Percentiles rank a stretch among this genome's conserved stretches.
These are phyloP conservation scores for Bacillus rossius DNA, from an alignment of 1,140 invertebrate genomes.

Conservation along the genomic window DNA sequence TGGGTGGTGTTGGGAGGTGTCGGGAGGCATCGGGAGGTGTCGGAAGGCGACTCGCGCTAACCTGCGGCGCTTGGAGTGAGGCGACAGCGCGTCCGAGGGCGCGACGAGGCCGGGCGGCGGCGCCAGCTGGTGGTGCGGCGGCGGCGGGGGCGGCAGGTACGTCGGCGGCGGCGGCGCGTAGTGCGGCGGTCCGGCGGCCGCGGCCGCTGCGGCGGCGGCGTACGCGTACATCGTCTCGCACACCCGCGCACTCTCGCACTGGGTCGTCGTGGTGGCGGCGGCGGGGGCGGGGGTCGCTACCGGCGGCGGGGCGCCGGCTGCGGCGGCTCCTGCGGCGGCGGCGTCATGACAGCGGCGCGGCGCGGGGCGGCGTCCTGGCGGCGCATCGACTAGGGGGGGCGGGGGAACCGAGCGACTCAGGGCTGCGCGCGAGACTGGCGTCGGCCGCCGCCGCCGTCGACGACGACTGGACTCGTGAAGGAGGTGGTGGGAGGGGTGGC, in stretches of 20 bases:
- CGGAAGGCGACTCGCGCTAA: slow-evolving; percentile 23
- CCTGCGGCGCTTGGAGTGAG: slow-evolving; percentile 48
- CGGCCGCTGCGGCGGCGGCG: slow-evolving; percentile 45
- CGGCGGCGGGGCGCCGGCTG: not conserved
- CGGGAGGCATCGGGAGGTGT: no score
- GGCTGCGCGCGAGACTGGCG: not conserved
- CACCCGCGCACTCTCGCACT: not conserved
- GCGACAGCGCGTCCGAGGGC: slow-evolving; percentile 31
- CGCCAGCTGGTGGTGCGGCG: slow-evolving; percentile 36
- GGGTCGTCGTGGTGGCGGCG: slow-evolving; percentile 15
- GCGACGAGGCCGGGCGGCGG: slow-evolving; percentile 35
- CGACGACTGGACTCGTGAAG: not conserved
- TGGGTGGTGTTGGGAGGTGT: no score
- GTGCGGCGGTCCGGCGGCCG: slow-evolving; percentile 43
- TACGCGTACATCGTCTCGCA: slow-evolving; percentile 44
- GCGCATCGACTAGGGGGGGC: not conserved
- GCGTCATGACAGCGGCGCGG: not conserved
- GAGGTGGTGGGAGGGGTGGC: not conserved
- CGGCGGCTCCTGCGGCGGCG: not conserved
- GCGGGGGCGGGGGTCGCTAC: not conserved
- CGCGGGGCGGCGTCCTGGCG: not conserved
- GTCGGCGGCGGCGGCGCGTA: slow-evolving; percentile 47
- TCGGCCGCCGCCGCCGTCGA: not conserved
- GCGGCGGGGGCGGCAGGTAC: slow-evolving; percentile 40
- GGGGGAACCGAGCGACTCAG: not conserved